Evolutionary conservation across 1,140 invertebrate species (phyloP).

Genomic region (Dinoponera quadriceps): DNA sequence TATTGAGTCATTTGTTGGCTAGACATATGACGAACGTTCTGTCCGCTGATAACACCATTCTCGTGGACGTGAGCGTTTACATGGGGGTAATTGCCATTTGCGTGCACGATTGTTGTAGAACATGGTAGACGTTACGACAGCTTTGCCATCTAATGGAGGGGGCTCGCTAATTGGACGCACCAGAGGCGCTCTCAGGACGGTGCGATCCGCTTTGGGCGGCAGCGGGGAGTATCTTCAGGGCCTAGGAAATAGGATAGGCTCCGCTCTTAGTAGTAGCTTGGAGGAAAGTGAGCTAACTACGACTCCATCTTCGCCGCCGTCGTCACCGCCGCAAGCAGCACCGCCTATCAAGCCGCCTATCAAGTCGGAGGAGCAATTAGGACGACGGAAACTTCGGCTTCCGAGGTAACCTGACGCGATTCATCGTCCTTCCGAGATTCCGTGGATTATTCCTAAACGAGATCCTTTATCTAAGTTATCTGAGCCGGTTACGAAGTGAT

Average conservation of each 20-base stretch:
- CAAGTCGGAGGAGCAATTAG: conserved; percentile 62
- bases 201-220: conserved; percentile 82
- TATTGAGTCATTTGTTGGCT: not conserved
- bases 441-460: too few relatives aligned
- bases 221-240: conserved; percentile 84
- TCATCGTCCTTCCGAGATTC: too few relatives aligned
- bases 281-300: conserved; percentile 82
- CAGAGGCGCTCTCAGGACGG: conserved; percentile 82
- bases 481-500: too few relatives aligned
- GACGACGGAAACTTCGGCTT: conserved; percentile 77
- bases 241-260: conserved; percentile 82
- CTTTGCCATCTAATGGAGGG: conserved; percentile 74
- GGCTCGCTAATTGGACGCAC: conserved; percentile 83
- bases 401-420: conserved; percentile 73
- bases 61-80: not conserved
- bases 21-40: too few relatives aligned
- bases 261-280: conserved; percentile 83
- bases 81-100: conserved; percentile 15
- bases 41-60: not conserved
- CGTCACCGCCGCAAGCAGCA: conserved; percentile 70
- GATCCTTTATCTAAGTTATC: too few relatives aligned
- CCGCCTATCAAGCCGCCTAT: conserved; percentile 24
- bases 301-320: conserved; percentile 77
- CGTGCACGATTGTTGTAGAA: conserved; percentile 25
- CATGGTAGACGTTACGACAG: conserved; percentile 82